phyloP scores from a whole-genome alignment of 1,140 invertebrate species.

The Centruroides vittatus region DNA sequence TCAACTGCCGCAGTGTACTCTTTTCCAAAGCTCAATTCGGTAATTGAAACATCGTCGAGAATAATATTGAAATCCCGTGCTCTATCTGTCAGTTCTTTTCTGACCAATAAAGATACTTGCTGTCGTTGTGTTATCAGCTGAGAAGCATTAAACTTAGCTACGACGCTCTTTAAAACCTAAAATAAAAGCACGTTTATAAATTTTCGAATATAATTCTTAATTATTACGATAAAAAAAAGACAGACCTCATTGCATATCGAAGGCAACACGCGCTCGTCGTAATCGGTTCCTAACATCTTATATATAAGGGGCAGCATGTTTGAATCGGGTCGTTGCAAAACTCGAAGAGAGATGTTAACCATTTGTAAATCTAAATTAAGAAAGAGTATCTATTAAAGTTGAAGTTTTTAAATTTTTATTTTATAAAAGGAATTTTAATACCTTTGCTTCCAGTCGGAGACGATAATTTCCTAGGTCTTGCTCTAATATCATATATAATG shows the following conservation, averaged over 20 bases:
- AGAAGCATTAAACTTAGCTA: conserved; percentile 99
- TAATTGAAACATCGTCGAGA: conserved; percentile 98
- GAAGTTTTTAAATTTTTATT: too few relatives aligned
- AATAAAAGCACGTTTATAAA: conserved; percentile 3
- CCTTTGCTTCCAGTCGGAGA: conserved; percentile 61
- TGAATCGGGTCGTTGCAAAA: conserved; percentile 84
- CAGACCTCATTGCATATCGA: conserved; percentile 96
- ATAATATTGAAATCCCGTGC: conserved; percentile 99
- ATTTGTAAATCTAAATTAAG: conserved; percentile 74
- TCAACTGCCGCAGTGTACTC: conserved; percentile 99
- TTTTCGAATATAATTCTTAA: neutral
- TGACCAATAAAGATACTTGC: conserved; percentile 82
- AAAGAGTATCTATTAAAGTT: too few relatives aligned
- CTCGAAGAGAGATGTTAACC: conserved; percentile 96
- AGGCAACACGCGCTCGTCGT: conserved; percentile 57
- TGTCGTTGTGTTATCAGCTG: conserved; percentile 97
- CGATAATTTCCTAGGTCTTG: conserved; percentile 85
- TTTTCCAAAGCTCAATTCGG: conserved; percentile 95
- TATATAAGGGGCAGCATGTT: conserved; percentile 68
- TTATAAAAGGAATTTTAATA: too few relatives aligned
- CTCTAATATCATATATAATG: conserved; percentile 97
- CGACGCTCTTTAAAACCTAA: conserved; percentile 81
- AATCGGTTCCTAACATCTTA: conserved; percentile 52
- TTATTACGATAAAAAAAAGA: conserved; percentile 2
- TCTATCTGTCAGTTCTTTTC: conserved; percentile 84